phyloP scores from a whole-genome alignment of 2,888 invertebrate genomes.

The Scaptomyza flava region DNA sequence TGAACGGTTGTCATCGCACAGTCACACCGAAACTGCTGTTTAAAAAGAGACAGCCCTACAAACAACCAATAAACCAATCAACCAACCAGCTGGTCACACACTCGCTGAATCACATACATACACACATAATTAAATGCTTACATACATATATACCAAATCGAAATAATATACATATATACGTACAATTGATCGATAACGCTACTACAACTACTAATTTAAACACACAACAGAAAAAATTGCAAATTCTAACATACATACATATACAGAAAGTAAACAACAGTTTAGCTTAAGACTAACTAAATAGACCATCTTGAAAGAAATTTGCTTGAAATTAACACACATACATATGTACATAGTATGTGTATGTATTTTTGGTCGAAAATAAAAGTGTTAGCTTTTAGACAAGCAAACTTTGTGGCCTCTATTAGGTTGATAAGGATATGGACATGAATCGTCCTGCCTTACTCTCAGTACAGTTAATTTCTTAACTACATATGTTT shows the following conservation, averaged over 20 bases:
- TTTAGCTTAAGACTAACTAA: neutral
- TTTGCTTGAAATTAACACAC: neutral
- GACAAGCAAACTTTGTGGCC: neutral
- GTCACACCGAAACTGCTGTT: conserved; percentile 97
- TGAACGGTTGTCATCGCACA: conserved; percentile 95
- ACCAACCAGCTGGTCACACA: conserved; percentile 2
- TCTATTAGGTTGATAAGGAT: neutral
- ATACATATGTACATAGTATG: neutral
- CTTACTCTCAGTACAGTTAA: neutral
- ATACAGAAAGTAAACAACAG: neutral
- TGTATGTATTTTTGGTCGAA: neutral
- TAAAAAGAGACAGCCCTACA: conserved; percentile 77
- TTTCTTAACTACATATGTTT: neutral
- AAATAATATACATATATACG: conserved; percentile 14
- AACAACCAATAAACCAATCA: conserved; percentile 6
- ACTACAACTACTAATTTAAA: neutral
- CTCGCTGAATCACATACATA: conserved; percentile 8
- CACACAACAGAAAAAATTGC: neutral
- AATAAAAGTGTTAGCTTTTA: neutral
- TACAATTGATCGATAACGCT: conserved; percentile 7
- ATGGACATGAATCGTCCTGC: neutral
- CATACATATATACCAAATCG: conserved; percentile 2
- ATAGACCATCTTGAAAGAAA: neutral
- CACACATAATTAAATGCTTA: neutral
- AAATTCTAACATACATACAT: neutral